A percentile compares a stretch with the other conserved stretches of the same genome.
phyloP scores from a whole-genome alignment of 2,113 vertebrate species.

The Chaetodon auriga region DNA sequence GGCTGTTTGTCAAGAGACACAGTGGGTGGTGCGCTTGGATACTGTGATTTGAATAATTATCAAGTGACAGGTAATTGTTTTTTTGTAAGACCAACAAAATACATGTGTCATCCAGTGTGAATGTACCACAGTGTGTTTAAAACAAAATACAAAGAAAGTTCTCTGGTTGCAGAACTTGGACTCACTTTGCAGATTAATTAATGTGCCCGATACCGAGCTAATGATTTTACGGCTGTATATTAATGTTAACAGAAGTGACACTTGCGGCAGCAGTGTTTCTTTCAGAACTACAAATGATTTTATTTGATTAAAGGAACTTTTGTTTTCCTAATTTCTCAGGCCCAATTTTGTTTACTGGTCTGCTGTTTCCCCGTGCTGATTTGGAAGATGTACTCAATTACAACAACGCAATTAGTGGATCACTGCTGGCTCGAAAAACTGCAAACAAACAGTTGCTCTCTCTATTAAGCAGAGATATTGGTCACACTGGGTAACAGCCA shows the following conservation, averaged over 20 bases:
- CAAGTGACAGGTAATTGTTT: constrained; percentile 1
- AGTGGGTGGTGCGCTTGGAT: neutral
- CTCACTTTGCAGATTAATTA: neutral
- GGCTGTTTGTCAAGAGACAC: too few species aligned
- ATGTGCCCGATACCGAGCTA: neutral
- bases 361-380: neutral
- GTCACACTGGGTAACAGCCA: constrained; percentile 13
- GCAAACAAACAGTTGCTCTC: neutral
- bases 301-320: constrained; percentile 1
- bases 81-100: neutral
- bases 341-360: neutral
- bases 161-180: neutral
- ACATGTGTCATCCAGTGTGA: neutral
- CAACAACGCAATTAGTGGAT: neutral
- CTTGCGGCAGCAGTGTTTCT: neutral
- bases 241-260: constrained; percentile 9
- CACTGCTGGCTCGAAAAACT: neutral
- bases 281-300: neutral
- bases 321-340: neutral
- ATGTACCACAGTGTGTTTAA: neutral
- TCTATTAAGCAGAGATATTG: constrained; percentile 24
- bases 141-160: neutral
- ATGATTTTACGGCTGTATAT: neutral
- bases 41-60: neutral
- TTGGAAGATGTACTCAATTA: neutral